Conservation (phyloP, 2,797 vertebrate genomes). For the Acanthis flammea region DNA sequence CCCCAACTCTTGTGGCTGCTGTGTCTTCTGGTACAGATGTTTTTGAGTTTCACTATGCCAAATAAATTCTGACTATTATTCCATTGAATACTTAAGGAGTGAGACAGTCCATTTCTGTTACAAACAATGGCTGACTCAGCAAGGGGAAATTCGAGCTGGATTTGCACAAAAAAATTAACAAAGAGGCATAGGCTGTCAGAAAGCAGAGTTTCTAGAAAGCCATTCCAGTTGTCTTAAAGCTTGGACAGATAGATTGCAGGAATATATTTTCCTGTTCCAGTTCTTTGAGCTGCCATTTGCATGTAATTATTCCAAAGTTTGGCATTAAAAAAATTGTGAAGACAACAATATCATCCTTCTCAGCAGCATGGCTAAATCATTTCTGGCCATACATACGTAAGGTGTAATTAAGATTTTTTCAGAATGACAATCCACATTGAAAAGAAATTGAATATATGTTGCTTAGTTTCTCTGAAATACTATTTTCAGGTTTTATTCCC, state of each 20-base stretch:
- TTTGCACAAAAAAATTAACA: background rate
- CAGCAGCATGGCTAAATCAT: background rate
- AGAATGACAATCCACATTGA: background rate
- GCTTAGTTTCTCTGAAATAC: background rate
- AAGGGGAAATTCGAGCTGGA: background rate
- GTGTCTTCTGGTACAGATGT: background rate
- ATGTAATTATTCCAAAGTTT: slow-evolving; percentile 38
- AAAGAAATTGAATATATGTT: background rate
- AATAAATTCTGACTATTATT: background rate
- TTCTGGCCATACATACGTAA: background rate
- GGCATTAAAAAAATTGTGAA: background rate
- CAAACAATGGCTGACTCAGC: background rate
- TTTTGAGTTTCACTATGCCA: background rate
- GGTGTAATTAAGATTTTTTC: background rate
- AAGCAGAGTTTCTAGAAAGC: background rate
- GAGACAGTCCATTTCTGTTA: background rate
- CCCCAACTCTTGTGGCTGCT: background rate
- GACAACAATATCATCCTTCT: background rate
- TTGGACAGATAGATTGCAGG: background rate
- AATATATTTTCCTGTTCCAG: slow-evolving; percentile 44
- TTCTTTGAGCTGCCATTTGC: slow-evolving; percentile 58
- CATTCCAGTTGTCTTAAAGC: background rate
- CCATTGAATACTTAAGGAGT: background rate
- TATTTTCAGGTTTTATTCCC: background rate
- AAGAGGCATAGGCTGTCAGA: background rate